These are phyloP conservation scores for Paracentrotus lividus DNA, from an alignment of 53 echinoderm and acorn worm genomes.

Conservation along the genomic window DNA sequence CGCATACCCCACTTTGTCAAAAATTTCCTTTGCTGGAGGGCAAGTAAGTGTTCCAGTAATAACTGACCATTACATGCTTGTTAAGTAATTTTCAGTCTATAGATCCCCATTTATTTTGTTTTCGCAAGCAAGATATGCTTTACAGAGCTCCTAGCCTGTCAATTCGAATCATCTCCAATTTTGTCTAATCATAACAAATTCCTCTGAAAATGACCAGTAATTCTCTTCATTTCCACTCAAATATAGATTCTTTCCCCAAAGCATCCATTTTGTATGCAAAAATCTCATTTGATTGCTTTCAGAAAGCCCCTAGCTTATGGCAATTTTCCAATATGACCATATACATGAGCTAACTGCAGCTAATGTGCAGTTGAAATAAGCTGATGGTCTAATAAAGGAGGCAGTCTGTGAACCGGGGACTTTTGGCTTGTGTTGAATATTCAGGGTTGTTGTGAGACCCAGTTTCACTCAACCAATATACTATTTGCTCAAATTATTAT, in stretches of 20 bases:
- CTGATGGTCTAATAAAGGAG: background rate
- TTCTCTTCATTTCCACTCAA: slow-evolving; percentile 7
- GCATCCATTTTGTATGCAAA: background rate
- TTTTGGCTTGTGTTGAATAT: background rate
- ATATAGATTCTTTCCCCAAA: background rate
- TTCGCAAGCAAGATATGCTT: background rate
- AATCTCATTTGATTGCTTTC: slow-evolving; percentile 9
- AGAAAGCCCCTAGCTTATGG: background rate
- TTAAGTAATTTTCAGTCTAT: background rate
- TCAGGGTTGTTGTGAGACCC: background rate
- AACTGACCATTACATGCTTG: background rate
- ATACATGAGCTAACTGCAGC: background rate
- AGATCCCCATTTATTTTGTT: background rate
- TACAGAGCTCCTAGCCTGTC: background rate
- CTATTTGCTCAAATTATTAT: background rate
- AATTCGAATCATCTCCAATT: slow-evolving; percentile 22
- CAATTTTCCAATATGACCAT: background rate
- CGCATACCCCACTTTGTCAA: background rate
- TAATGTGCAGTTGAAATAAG: background rate
- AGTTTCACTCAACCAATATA: background rate
- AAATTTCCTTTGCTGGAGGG: background rate
- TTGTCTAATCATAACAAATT: slow-evolving; percentile 28
- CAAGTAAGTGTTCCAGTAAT: background rate
- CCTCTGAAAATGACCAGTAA: background rate
- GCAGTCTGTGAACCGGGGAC: background rate